phyloP scores from a whole-genome alignment of 2,797 vertebrate genomes.

The Sebastes wilsoni region DNA sequence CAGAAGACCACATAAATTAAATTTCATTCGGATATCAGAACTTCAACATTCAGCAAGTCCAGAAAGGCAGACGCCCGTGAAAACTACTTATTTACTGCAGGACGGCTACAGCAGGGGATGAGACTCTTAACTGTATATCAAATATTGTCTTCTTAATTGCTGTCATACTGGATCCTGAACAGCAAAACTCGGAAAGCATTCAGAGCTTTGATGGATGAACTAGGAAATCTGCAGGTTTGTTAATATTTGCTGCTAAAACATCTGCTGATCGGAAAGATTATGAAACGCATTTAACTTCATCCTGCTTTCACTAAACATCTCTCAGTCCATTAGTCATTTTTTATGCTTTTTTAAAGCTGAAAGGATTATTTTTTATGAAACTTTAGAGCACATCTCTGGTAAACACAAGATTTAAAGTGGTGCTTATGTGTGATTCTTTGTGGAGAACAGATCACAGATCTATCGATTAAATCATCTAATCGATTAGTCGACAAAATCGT shows the following conservation, averaged over 20 bases:
- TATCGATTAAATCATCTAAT: too few species aligned
- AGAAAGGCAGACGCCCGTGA: slow-evolving; percentile 8
- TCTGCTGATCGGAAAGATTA: neutral
- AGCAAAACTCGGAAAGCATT: neutral
- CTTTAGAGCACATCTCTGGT: too few species aligned
- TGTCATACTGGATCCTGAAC: neutral
- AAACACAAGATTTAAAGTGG: too few species aligned
- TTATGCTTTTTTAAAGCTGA: too few species aligned
- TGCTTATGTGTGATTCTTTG: too few species aligned
- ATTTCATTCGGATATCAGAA: slow-evolving; percentile 37
- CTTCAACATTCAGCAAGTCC: slow-evolving; percentile 25
- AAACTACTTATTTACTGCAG: neutral
- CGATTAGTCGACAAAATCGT: too few species aligned
- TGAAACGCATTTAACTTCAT: too few species aligned
- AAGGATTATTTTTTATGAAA: too few species aligned
- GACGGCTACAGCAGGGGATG: neutral
- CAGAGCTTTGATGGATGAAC: neutral
- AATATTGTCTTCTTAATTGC: neutral
- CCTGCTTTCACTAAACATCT: neutral
- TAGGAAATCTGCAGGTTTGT: neutral
- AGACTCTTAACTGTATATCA: neutral
- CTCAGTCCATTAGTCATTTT: too few species aligned
- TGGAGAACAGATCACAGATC: too few species aligned
- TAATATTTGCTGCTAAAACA: neutral
- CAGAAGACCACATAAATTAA: slow-evolving; percentile 47